Evolutionary conservation across 2,888 invertebrate genomes (phyloP), one percentile per base, ranked within the genome.

Genomic region (Drosophila flavopinicola): DNA sequence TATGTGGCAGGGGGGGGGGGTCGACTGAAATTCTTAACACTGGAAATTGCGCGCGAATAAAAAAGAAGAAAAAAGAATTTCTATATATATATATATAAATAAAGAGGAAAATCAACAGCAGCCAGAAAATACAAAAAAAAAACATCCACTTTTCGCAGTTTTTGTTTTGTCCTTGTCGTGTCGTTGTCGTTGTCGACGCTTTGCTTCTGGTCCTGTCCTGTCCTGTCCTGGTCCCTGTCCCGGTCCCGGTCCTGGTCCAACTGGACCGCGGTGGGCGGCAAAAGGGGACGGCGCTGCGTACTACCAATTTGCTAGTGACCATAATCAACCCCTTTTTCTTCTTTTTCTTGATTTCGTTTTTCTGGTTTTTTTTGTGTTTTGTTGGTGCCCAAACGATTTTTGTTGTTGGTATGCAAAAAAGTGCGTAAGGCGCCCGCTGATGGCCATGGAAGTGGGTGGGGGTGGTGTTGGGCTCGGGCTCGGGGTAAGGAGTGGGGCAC

Each of bases 271-370:
- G 32, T 27, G 58, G 9, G 30, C 4, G 38, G 30, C 35, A 1
- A 27, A 9, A 10, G 30, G 23, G 39, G 41, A 41, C 15, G 42
- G 23, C 44, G 35, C n/a, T 54, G 44, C 66, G 74, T 83, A 67
- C 78, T 77, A 83, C 75, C 85, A 84, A 82, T 84, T 82, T 84
- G 75, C 82, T 72, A 82, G 82, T 82, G 82, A 82, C 85, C 82
- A 82, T 84, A 84, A 82, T 82, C 82, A 82, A 82, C 82, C 82
- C 82, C 85, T 82, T 82, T 84, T 75, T 54, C 58, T 63, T 58
- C 37, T 58, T 58, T 54, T 52, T 58, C 10, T 13, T 15, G 53
- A 58, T 56, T 56, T 49, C 59, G 54, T 54, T 59, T 64, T 68
- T 35, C 20, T 59, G 32, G 15, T 47, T 48, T 20, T 10, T 37